These are phyloP conservation scores for Pseudeuparius sepicola DNA, from an alignment of 2,888 invertebrate genomes.

Conservation along the genomic window DNA sequence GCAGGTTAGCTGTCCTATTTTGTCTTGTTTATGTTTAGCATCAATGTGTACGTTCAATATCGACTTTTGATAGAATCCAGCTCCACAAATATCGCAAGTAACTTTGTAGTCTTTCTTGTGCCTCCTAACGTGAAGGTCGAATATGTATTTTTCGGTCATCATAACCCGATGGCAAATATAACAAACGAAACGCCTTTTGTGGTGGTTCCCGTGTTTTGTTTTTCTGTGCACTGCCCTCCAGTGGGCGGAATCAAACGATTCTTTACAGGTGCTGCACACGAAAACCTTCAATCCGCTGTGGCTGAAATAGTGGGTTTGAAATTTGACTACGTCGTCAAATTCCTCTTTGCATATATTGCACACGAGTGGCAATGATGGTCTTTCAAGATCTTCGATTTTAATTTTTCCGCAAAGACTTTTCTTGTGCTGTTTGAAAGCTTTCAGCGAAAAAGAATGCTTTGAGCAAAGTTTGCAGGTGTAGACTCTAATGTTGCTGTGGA, in stretches of 20 bases:
- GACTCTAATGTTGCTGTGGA: neutral
- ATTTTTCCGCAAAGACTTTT: neutral
- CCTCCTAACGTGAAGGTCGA: slow-evolving; percentile 37
- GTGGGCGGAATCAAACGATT: neutral
- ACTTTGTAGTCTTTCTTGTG: slow-evolving; percentile 32
- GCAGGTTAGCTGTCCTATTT: slow-evolving; percentile 24
- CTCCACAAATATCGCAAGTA: slow-evolving; percentile 30
- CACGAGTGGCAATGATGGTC: too few species aligned
- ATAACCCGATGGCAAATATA: slow-evolving; percentile 47
- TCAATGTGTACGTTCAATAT: slow-evolving; percentile 35
- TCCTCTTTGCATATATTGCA: neutral
- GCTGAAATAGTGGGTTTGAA: neutral
- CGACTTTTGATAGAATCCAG: slow-evolving; percentile 25
- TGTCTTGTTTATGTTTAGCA: slow-evolving; percentile 25
- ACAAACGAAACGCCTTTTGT: too few species aligned
- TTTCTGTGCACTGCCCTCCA: too few species aligned
- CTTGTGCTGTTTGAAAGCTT: neutral
- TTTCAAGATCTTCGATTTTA: neutral
- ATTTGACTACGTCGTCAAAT: neutral
- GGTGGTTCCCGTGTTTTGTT: too few species aligned
- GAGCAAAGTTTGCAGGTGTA: slow-evolving; percentile 1
- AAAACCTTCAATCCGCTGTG: neutral
- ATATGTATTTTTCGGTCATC: slow-evolving; percentile 25
- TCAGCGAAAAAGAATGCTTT: neutral
- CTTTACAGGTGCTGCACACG: neutral